These are phyloP conservation scores for Chrysochloris asiatica DNA, from an alignment of 2,113 vertebrate species.

Conservation along the genomic window DNA sequence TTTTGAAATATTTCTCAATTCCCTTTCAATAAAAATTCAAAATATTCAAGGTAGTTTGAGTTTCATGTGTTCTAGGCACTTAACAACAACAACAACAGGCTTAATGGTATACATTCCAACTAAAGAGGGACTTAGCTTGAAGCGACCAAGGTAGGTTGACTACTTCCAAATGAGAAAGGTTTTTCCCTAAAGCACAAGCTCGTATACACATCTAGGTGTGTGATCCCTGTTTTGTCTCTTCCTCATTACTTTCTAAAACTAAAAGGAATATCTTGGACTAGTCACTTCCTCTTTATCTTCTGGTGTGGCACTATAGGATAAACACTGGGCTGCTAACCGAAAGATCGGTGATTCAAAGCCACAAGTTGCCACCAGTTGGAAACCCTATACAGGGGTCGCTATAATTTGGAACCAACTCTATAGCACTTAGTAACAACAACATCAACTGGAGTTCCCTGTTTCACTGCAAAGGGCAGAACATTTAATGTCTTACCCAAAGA, in stretches of 20 bases:
- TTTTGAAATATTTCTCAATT: constrained; percentile 29
- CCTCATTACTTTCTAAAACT: not conserved
- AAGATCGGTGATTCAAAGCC: too few relatives aligned
- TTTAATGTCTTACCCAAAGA: not conserved
- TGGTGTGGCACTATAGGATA: too few relatives aligned
- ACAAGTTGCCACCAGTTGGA: too few relatives aligned
- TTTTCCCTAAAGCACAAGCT: not conserved
- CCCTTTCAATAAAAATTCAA: not conserved
- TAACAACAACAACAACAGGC: too few relatives aligned
- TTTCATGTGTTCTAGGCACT: not conserved
- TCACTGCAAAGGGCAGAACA: not conserved
- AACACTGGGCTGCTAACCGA: too few relatives aligned
- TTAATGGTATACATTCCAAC: not conserved
- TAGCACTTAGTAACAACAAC: too few relatives aligned
- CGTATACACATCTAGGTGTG: too few relatives aligned
- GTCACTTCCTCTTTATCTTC: not conserved
- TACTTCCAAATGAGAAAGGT: not conserved
- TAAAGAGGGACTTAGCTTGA: not conserved
- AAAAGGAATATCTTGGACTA: not conserved
- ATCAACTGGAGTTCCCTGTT: not conserved
- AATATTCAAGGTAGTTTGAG: not conserved
- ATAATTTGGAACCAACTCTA: too few relatives aligned
- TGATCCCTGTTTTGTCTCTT: not conserved
- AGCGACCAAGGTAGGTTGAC: not conserved
- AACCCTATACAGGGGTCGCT: too few relatives aligned